Conservation (phyloP, 2,888 invertebrate genomes). For the Xestia xanthographa region DNA sequence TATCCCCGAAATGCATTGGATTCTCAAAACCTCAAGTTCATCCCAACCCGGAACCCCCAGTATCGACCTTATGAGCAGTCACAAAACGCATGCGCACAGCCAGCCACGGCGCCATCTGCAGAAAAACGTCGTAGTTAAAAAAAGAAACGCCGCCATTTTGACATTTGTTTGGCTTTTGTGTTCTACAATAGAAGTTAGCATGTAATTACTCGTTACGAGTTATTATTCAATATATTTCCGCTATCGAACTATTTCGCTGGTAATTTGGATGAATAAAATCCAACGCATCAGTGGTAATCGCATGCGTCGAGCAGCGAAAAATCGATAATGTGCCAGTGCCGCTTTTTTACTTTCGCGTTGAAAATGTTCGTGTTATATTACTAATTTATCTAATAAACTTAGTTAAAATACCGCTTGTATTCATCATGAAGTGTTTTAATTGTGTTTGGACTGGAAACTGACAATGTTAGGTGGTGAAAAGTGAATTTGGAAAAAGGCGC, state of each 20-base stretch:
- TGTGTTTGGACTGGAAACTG: conserved; percentile 50
- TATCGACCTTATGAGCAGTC: conserved; percentile 77
- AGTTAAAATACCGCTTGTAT: conserved; percentile 54
- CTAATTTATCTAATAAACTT: conserved; percentile 50
- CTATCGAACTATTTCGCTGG: conserved; percentile 67
- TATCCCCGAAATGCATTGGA: conserved; percentile 23
- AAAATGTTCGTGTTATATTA: conserved; percentile 75
- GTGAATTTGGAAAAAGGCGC: conserved; percentile 85
- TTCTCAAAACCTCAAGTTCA: conserved; percentile 23
- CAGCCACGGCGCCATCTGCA: conserved; percentile 81
- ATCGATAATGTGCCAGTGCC: conserved; percentile 87
- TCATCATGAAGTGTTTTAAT: conserved; percentile 58
- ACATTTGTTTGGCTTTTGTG: conserved; percentile 91
- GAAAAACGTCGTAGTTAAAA: conserved; percentile 70
- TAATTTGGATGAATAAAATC: conserved; percentile 69
- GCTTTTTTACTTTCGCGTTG: conserved; percentile 86
- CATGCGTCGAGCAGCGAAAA: conserved; percentile 78
- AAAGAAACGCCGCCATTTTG: conserved; percentile 90
- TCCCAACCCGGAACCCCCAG: conserved; percentile 27
- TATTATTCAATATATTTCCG: conserved; percentile 74
- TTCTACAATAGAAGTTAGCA: conserved; percentile 81
- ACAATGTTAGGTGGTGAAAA: conserved; percentile 71
- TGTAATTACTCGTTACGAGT: conserved; percentile 78
- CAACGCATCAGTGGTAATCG: conserved; percentile 73
- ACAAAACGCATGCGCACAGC: conserved; percentile 86